A percentile compares a stretch with the other conserved stretches of the same genome.
Evolutionary conservation across 2,113 vertebrate species (phyloP).

Genomic region (Zosterops pallidus): DNA sequence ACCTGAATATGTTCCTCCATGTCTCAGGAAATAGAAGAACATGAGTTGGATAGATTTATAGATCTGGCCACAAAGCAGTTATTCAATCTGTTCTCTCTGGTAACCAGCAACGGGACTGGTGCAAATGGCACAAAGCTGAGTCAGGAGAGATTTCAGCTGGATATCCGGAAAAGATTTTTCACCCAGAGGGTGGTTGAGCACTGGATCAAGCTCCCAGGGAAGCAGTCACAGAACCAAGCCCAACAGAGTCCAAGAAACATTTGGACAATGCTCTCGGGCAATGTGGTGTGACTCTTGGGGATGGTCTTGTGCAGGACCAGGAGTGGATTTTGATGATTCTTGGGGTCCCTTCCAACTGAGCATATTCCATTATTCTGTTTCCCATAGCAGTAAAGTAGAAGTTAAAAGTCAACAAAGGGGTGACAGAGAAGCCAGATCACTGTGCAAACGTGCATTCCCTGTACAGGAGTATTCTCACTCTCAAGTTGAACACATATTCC

Average conservation of each 20-base stretch:
- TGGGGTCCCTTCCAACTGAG: neutral
- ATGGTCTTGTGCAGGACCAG: neutral
- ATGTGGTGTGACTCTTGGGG: neutral
- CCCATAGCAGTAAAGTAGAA: neutral
- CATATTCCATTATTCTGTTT: neutral
- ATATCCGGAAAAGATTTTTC: neutral
- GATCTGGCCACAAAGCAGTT: neutral
- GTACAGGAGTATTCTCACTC: neutral
- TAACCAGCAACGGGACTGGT: neutral
- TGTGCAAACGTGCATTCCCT: neutral
- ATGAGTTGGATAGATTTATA: neutral
- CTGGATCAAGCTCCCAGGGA: neutral
- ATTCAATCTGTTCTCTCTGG: neutral
- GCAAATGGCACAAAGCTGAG: neutral
- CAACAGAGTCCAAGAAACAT: rapidly evolving
- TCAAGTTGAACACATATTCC: neutral
- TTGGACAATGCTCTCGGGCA: neutral
- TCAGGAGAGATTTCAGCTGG: neutral
- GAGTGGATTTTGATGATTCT: neutral
- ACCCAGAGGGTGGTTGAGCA: neutral
- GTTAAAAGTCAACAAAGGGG: neutral
- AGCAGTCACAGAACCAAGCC: neutral
- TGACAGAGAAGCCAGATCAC: neutral
- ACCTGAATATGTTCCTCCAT: neutral
- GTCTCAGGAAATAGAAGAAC: neutral